A percentile compares a stretch with the other conserved stretches of the same genome.
Evolutionary conservation across 2,888 invertebrate species (phyloP).

Genomic region (Griposia aprilina): DNA sequence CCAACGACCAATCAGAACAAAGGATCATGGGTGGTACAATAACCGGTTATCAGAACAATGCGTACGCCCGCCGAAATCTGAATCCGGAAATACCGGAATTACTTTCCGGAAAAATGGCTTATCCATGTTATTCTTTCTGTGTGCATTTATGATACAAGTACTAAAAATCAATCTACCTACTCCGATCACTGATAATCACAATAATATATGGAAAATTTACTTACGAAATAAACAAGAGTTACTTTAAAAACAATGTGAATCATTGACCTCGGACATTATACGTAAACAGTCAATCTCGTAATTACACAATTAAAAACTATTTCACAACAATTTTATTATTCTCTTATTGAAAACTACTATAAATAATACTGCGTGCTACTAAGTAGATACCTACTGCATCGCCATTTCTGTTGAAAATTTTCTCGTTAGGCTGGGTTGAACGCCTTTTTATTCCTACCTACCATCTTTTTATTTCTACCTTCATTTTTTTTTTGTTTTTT

Average conservation of each 20-base stretch:
- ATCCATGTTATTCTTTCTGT: too few relatives aligned
- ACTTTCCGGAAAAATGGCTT: too few relatives aligned
- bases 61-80: too few relatives aligned
- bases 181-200: slow-evolving; percentile 10
- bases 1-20: too few relatives aligned
- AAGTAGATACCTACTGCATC: not conserved
- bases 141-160: too few relatives aligned
- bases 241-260: slow-evolving; percentile 8
- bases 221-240: not conserved
- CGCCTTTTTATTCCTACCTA: not conserved
- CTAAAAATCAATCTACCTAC: too few relatives aligned
- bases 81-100: too few relatives aligned
- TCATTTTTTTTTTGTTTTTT: not conserved
- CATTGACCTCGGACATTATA: slow-evolving; percentile 23
- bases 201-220: not conserved
- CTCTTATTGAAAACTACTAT: not conserved
- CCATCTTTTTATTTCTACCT: not conserved
- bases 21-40: too few relatives aligned
- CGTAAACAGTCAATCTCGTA: slow-evolving; percentile 3
- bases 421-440: not conserved
- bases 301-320: slow-evolving; percentile 1
- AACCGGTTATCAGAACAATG: too few relatives aligned
- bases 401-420: not conserved
- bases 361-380: too few relatives aligned
- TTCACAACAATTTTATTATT: not conserved